Evolutionary conservation across 1,140 invertebrate species (phyloP).

Genomic region (Centruroides vittatus): DNA sequence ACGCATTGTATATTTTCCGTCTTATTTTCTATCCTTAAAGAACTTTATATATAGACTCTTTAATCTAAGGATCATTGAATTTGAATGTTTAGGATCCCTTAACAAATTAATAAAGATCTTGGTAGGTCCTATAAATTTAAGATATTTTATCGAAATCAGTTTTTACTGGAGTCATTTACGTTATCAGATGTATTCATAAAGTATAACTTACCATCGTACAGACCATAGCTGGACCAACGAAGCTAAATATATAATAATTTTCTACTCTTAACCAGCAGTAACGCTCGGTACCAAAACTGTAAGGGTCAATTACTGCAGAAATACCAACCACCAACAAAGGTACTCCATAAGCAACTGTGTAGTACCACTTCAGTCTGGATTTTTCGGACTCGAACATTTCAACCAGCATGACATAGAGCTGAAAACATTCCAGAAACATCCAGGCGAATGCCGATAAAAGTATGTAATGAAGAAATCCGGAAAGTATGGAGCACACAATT

Average conservation of each 20-base stretch:
- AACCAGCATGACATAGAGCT: slow-evolving; percentile 88
- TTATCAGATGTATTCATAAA: no score
- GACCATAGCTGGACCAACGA: slow-evolving; percentile 72
- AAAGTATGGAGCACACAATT: slow-evolving; percentile 76
- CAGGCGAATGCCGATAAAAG: slow-evolving; percentile 89
- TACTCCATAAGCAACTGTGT: slow-evolving; percentile 63
- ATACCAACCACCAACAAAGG: slow-evolving; percentile 59
- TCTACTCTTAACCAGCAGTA: slow-evolving; percentile 82
- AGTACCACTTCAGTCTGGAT: slow-evolving; percentile 45
- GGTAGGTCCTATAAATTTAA: no score
- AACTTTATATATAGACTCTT: no score
- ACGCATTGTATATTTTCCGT: no score
- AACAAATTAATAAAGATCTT: no score
- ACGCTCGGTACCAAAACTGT: slow-evolving; percentile 68
- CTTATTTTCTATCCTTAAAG: no score
- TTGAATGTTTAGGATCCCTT: no score
- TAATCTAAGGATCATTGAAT: no score
- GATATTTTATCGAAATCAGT: no score
- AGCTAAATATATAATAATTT: slow-evolving; percentile 80
- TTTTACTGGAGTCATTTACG: no score
- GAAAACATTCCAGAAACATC: slow-evolving; percentile 59
- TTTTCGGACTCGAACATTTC: slow-evolving; percentile 75
- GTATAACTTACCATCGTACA: slow-evolving; percentile 11
- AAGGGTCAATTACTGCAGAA: slow-evolving; percentile 60
- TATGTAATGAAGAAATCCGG: slow-evolving; percentile 84